A percentile compares a stretch with the other conserved stretches of the same genome.
Evolutionary conservation across 2,888 invertebrate species (phyloP).

Genomic region (Diploptera punctata): DNA sequence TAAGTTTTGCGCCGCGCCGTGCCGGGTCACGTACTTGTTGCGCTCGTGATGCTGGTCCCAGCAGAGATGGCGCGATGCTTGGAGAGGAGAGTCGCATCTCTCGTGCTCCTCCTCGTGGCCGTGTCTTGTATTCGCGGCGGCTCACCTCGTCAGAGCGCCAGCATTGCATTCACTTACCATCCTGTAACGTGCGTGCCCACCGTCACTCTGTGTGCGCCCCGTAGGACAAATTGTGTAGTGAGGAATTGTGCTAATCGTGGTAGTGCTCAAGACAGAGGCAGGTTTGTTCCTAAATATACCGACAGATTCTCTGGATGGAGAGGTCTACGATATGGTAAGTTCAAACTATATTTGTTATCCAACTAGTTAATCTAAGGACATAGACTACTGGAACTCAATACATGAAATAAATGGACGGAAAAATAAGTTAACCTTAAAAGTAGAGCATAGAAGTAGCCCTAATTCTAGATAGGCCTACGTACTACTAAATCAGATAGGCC

Average conservation of each 20-base stretch:
- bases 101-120: constrained; percentile 10
- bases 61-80: constrained; percentile 23
- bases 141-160: background rate
- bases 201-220: background rate
- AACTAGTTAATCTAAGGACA: too few species aligned
- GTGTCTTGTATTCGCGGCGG: background rate
- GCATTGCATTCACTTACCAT: background rate
- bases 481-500: too few species aligned
- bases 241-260: background rate
- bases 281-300: constrained; percentile 20
- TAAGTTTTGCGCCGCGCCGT: too few species aligned
- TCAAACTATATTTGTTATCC: too few species aligned
- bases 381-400: too few species aligned
- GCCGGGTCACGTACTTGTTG: background rate
- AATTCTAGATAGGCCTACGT: too few species aligned
- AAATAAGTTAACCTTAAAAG: too few species aligned
- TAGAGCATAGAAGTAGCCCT: too few species aligned
- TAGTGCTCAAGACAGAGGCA: background rate
- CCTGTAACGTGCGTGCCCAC: background rate
- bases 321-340: constrained; percentile 23
- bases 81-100: constrained; percentile 1
- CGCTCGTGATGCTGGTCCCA: background rate
- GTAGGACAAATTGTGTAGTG: constrained; percentile 2
- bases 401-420: too few species aligned
- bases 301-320: constrained; percentile 4